These are phyloP conservation scores for Scophthalmus maximus DNA, from an alignment of 2,113 vertebrate species.

Conservation along the genomic window DNA sequence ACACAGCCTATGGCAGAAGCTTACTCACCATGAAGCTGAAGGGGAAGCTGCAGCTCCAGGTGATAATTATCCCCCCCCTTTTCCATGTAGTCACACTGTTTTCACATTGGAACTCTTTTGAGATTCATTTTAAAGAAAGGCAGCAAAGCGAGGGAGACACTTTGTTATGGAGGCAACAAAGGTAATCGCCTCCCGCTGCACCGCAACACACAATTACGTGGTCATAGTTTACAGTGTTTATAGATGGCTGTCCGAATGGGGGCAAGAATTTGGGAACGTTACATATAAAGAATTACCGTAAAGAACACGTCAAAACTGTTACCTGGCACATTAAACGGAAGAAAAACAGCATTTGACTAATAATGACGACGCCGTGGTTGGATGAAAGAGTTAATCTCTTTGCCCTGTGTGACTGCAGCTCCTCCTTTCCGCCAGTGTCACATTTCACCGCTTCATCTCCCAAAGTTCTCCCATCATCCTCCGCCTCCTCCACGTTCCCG, in stretches of 20 bases:
- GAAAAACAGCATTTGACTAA: neutral
- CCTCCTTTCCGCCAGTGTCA: conserved; percentile 54
- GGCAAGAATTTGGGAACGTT: neutral
- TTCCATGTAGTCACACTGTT: too few relatives aligned
- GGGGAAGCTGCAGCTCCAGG: neutral
- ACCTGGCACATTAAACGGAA: neutral
- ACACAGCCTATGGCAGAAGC: neutral
- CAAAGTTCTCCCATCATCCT: neutral
- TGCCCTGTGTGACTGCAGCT: conserved; percentile 17
- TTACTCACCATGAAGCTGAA: neutral
- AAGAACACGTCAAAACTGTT: neutral
- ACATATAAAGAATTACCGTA: neutral
- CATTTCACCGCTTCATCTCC: conserved; percentile 47
- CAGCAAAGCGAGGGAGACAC: neutral
- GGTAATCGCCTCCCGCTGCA: conserved; percentile 37
- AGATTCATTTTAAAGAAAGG: neutral
- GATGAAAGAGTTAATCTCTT: conserved; percentile 38
- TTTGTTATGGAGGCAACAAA: conserved; percentile 27
- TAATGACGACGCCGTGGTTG: neutral
- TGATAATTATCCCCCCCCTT: neutral
- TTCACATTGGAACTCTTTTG: neutral
- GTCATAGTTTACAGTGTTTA: conserved; percentile 28
- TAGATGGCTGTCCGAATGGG: neutral
- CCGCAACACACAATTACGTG: conserved; percentile 15
- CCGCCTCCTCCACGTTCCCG: neutral